phyloP scores from a whole-genome alignment of 2,797 vertebrate genomes.

The Mormyrus hasselquistii region DNA sequence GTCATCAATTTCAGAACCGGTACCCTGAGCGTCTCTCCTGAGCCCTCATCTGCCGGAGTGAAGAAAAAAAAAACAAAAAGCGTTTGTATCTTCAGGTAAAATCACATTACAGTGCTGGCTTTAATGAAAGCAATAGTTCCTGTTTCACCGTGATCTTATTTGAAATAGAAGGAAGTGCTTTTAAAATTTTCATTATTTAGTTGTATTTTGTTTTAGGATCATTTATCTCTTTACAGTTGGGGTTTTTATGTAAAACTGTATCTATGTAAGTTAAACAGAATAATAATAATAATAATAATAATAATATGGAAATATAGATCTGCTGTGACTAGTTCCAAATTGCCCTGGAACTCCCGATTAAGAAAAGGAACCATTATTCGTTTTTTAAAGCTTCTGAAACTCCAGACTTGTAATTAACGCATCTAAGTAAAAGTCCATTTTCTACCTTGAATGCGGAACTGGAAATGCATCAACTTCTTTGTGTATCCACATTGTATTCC shows the following conservation, averaged over 20 bases:
- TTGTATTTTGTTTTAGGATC: background rate
- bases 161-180: slow-evolving; percentile 20
- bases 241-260: background rate
- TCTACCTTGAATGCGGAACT: background rate
- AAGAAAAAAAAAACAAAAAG: background rate
- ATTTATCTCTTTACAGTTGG: background rate
- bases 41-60: background rate
- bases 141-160: slow-evolving; percentile 25
- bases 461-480: background rate
- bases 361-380: background rate
- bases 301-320: background rate
- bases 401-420: background rate
- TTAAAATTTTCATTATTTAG: background rate
- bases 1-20: slow-evolving; percentile 37
- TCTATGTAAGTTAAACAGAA: background rate
- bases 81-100: slow-evolving; percentile 12
- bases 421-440: background rate
- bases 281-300: background rate
- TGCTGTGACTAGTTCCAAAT: background rate
- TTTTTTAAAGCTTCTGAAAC: background rate
- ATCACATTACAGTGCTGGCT: background rate
- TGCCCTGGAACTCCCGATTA: background rate
- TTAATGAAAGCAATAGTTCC: slow-evolving; percentile 39
- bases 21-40: background rate
- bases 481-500: too few relatives aligned